Base-by-base conservation (phyloP, 2,797 vertebrate genomes). In the Schizothorax lantsangensis region DNA sequence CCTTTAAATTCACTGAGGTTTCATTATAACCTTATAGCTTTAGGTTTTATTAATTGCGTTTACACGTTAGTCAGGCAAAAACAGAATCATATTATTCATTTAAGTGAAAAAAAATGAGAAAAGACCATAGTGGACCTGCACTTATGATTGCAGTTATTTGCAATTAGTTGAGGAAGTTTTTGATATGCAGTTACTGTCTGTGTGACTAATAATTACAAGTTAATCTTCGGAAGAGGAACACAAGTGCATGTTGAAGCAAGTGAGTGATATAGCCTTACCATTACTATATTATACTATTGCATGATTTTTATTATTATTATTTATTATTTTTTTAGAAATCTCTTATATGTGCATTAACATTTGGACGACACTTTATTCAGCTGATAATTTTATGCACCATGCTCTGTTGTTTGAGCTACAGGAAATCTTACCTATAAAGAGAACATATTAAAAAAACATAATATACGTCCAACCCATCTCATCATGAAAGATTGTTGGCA, bases 171-270 rank as follows among this genome's bases (percentile, higher is more conserved):
- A 15, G 33, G 12, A 40, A 47, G 83, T 74, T 75, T 81, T 86
- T 75, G 85, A 30, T 49, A 81, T 74, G 85, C 66, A 38, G 43
- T 26, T 40, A 7, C 52, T 78, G 52, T 87, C 71, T 62, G 83
- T 85, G 78, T 74, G 71, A 86, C 33, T 71, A 11, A 52, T 62
- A n/a, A 43, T 38, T 38, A 45, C 43, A 82, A 85, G 68, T 1
- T 87, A 36, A 73, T 87, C 40, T 85, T 87, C 45, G 79, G 71
- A 43, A 74, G 47, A 79, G 79, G 85, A 62, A 85, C 85, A 11
- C 59, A 83, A 85, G 26, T 88, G 19, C 33, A 33, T 26, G 33
- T 86, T 78, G 36, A 83, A 79, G 30, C 66, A 66, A 66, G 80
- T 88, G 40, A 88, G 84, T 84, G 8, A 11, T 23, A 45, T 6